A percentile compares a stretch with the other conserved stretches of the same genome.
Conservation (phyloP, 2,888 invertebrate genomes). For the Ligdia adustata region DNA sequence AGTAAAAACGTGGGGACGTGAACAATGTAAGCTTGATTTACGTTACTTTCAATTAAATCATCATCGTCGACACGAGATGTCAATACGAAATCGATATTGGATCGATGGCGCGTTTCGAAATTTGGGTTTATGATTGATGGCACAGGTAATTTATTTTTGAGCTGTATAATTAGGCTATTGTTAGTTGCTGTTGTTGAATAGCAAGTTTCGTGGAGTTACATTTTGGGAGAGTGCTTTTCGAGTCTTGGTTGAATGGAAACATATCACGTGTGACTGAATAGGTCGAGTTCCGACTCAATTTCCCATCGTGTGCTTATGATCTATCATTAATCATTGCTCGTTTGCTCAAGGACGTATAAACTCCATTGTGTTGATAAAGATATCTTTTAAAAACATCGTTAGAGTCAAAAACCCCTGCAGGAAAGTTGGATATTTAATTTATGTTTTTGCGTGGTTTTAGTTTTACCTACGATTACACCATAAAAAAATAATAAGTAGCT, state of each 20-base stretch:
- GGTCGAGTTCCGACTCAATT: conserved; percentile 57
- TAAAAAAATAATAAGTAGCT: conserved; percentile 3
- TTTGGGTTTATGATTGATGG: conserved; percentile 59
- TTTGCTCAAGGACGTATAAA: conserved; percentile 61
- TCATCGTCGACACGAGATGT: conserved; percentile 28
- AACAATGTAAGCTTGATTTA: conserved; percentile 42
- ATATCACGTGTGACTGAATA: conserved; percentile 55
- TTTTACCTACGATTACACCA: background rate
- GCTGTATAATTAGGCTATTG: conserved; percentile 73
- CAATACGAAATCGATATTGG: conserved; percentile 32
- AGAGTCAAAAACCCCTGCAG: conserved; percentile 7
- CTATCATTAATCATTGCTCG: conserved; percentile 70
- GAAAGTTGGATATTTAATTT: conserved; percentile 1
- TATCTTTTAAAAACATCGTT: conserved; percentile 35
- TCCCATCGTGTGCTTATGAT: conserved; percentile 48
- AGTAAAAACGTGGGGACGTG: conserved; percentile 20
- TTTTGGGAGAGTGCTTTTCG: conserved; percentile 42
- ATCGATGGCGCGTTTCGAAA: conserved; percentile 31
- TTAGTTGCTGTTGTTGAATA: conserved; percentile 53
- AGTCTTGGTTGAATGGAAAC: conserved; percentile 49
- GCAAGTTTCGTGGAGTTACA: conserved; percentile 53
- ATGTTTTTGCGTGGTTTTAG: background rate
- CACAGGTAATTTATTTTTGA: conserved; percentile 58
- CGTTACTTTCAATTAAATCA: conserved; percentile 31
- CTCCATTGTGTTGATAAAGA: conserved; percentile 48